Base-by-base conservation (phyloP, 2,113 vertebrate genomes). In the Rhynchomys soricoides region DNA sequence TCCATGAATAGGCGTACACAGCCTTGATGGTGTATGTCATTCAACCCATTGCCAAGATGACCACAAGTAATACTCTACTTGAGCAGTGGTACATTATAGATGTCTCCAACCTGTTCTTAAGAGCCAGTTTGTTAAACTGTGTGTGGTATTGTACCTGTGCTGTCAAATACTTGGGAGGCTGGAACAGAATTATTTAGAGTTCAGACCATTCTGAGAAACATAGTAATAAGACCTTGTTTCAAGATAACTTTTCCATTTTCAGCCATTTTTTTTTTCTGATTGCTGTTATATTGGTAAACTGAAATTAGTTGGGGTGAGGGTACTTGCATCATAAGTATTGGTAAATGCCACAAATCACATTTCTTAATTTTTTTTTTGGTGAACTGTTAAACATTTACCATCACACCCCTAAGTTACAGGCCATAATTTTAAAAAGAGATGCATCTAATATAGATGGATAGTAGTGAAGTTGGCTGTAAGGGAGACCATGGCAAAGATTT, bases 331-430 rank as follows among this genome's bases (percentile, higher is more conserved):
- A 37, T 40, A 83, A 75, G 86, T 40, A 88, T 1, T 86, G 37
- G 26, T 7, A 50, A 87, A 83, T 90, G 50, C 22, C 50, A 82
- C 21, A 64, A 81, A 94, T 71, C 6, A 45, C 16, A 43, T 82
- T 83, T 77, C 45, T 62, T 96, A 93, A 89, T 89, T 40, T 92
- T 92, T 89, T 40, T 92, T 95, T 90, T 70, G 24, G 37, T 90
- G 43, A 93, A 21, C 59, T 59, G 10, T 68, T 85, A 91, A 85
- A 79, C 13, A 93, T 74, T 96, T 75, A 26, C 12, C 45, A 89
- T 34, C 16, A 73, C 10, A 81, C 10, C 13, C 43, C 48, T 22
- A 45, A 43, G 34, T 86, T 89, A 29, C 68, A 70, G 64, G 70
- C 3, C 43, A 79, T 88, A 59, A 68, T 34, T 62, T 62, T 31